Base-by-base conservation (phyloP, 2,888 invertebrate genomes). In the Caenorhabditis sp. region DNA sequence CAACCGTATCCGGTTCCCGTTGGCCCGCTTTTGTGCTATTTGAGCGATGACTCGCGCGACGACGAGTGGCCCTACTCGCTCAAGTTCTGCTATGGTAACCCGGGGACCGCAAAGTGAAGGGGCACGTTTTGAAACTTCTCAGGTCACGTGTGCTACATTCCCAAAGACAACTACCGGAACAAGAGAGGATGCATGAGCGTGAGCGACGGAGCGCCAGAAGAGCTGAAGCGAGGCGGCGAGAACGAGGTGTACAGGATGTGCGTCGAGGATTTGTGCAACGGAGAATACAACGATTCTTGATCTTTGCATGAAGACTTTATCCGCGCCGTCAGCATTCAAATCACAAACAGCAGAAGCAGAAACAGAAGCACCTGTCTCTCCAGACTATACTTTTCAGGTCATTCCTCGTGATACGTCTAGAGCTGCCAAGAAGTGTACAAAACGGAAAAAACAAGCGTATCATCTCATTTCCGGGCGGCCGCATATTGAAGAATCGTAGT, bases 151-250 rank as follows among this genome's bases (percentile, higher is more conserved):
- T 68, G 68, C 32, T 66, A 56, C n/a, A 20, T 30, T 1, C 17
- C 17, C 1, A n/a, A 46, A 2, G 55, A 56, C 15, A 35, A 46
- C 8, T 17, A 27, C 20, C 26, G 20, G 2, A 9, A 8, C 3
- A n/a, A 22, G 7, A 20, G 50, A 26, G 68, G 68, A 11, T 68
- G 68, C 17, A n/a, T 58, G 17, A 68, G 52, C 30, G 41, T 68
- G 17, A 68, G 68, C 30, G 71, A 61, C n/a, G 46, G 41, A n/a
- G 61, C 61, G 4, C 62, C 62, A 6, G 71, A 55, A 17, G 48
- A 46, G 20, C 8, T 48, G 48, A 41, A 27, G 24, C 30, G 11
- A 22, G 6, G 32, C 1, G 72, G 61, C 15, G 15, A 8, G 22
- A 24, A 24, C 48, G 15, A n/a, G 8, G n/a, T 5, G 4, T 37